A percentile compares a stretch with the other conserved stretches of the same genome.
Evolutionary conservation across 2,888 invertebrate species (phyloP).

Genomic region (Prosopocoilus inquinatus): DNA sequence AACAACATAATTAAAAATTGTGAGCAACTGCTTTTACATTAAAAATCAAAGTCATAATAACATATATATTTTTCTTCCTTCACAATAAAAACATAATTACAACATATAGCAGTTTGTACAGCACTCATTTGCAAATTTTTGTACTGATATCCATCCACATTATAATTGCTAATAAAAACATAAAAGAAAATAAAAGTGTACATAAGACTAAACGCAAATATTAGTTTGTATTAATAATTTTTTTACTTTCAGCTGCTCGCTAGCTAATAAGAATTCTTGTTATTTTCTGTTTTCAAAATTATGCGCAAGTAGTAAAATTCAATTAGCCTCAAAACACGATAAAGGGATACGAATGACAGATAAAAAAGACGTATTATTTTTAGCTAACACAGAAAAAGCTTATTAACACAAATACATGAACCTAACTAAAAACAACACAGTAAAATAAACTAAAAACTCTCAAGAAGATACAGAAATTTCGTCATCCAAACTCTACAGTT

Average conservation of each 20-base stretch:
- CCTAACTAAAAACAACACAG: background rate
- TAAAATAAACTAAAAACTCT: background rate
- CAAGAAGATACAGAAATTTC: background rate
- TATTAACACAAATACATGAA: background rate
- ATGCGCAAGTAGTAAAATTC: constrained; percentile 6
- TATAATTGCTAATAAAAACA: too few relatives aligned
- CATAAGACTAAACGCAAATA: too few relatives aligned
- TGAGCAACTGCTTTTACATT: background rate
- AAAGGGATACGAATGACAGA: too few relatives aligned
- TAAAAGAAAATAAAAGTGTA: too few relatives aligned
- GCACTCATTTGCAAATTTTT: constrained; percentile 11
- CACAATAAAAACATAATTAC: constrained; percentile 1
- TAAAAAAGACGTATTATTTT: too few relatives aligned
- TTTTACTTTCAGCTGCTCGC: too few relatives aligned
- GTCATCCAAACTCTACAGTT: constrained; percentile 10
- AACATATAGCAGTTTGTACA: constrained; percentile 6
- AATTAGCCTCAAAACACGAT: too few relatives aligned
- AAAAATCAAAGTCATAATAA: background rate
- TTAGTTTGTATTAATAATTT: too few relatives aligned
- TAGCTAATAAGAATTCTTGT: too few relatives aligned
- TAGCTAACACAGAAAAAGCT: too few relatives aligned
- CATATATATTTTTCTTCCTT: background rate
- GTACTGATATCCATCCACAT: constrained; percentile 7
- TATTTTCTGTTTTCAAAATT: constrained; percentile 1
- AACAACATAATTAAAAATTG: background rate